Base-by-base conservation (phyloP, 2,888 invertebrate genomes). In the Napeogenes inachia region DNA sequence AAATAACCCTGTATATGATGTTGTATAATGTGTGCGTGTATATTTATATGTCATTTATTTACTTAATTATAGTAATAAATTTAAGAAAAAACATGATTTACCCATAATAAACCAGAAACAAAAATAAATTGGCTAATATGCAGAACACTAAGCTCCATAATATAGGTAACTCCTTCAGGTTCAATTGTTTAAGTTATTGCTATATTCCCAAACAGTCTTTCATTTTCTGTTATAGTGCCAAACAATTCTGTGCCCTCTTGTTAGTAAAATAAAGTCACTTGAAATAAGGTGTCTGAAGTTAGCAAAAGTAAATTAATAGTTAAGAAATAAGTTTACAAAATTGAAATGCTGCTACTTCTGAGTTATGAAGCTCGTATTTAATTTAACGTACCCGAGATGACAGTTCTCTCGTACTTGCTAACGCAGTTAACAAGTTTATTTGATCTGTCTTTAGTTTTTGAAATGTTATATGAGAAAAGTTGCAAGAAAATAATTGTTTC, bases 1-100 rank as follows among this genome's bases (percentile, higher is more conserved):
- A n/a, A n/a, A n/a, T n/a, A n/a, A n/a, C n/a, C n/a, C n/a, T n/a
- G n/a, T n/a, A n/a, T n/a, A n/a, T n/a, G n/a, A n/a, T n/a, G n/a
- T n/a, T n/a, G n/a, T n/a, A n/a, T n/a, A n/a, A n/a, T n/a, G n/a
- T n/a, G n/a, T n/a, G n/a, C n/a, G n/a, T n/a, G n/a, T n/a, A n/a
- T n/a, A n/a, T n/a, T n/a, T n/a, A n/a, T n/a, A n/a, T n/a, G n/a
- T n/a, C n/a, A n/a, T n/a, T n/a, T n/a, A n/a, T n/a, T n/a, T n/a
- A n/a, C n/a, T n/a, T n/a, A n/a, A n/a, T n/a, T n/a, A n/a, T n/a
- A n/a, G n/a, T n/a, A n/a, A n/a, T n/a, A n/a, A n/a, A n/a, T n/a
- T n/a, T n/a, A n/a, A n/a, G n/a, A n/a, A 59, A 70, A 70, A 1
- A 68, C 67, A 61, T 59, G 63, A 62, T 63, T 53, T 62, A 67